These are phyloP conservation scores for Hypotaenidia philippensis DNA, from an alignment of 2,797 vertebrate species.

Conservation along the genomic window DNA sequence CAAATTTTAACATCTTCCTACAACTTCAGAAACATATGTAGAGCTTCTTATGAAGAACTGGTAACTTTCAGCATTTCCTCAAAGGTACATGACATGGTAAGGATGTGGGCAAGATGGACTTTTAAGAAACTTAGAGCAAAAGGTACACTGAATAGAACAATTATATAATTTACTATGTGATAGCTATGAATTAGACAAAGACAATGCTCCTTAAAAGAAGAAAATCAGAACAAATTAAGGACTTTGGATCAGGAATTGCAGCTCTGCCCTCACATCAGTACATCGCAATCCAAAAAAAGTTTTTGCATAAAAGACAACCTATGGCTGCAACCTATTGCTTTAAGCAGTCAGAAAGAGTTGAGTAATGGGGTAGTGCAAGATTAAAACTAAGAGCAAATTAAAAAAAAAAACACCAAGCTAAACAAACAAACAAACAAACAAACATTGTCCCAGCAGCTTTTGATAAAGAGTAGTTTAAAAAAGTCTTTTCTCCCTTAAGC, in stretches of 20 bases:
- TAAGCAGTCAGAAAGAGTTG: slow-evolving; percentile 30
- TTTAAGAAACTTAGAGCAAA: neutral
- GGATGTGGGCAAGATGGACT: neutral
- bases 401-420: neutral
- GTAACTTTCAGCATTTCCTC: neutral
- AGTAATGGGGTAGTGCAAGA: neutral
- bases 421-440: neutral
- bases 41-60: neutral
- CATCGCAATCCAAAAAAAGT: neutral
- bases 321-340: neutral
- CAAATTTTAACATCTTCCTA: neutral
- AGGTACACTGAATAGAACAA: neutral
- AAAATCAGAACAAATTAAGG: neutral
- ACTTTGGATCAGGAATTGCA: neutral
- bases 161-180: neutral
- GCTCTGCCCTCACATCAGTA: neutral
- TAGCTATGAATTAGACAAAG: neutral
- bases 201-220: neutral
- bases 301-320: slow-evolving; percentile 1
- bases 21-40: neutral
- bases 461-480: slow-evolving; percentile 13
- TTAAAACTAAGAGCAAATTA: slow-evolving; percentile 16
- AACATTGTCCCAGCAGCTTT: neutral
- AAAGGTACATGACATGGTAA: neutral
- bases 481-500: neutral